Evolutionary conservation across 2,797 vertebrate species (phyloP).

Genomic region (Sarcophilus harrisii): DNA sequence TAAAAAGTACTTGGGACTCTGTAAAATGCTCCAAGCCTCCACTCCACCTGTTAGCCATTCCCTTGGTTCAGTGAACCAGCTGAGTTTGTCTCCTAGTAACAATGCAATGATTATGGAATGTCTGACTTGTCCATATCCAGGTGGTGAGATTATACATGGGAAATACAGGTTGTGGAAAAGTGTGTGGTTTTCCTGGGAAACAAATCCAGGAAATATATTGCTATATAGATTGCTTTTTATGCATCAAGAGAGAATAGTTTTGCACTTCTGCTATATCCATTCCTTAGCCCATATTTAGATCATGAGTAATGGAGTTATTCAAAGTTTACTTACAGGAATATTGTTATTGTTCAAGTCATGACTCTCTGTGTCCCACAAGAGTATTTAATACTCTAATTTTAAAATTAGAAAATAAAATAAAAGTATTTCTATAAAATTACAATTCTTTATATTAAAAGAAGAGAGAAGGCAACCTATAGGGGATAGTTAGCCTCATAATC

Average conservation of each 20-base stretch:
- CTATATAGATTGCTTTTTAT: conserved; percentile 79
- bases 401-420: conserved; percentile 46
- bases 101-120: conserved; percentile 68
- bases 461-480: neutral
- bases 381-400: conserved; percentile 64
- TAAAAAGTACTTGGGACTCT: neutral
- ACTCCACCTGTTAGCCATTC: neutral
- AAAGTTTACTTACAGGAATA: conserved; percentile 82
- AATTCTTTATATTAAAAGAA: neutral
- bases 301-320: conserved; percentile 80
- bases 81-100: conserved; percentile 54
- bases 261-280: conserved; percentile 77
- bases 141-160: conserved; percentile 74
- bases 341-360: conserved; percentile 77
- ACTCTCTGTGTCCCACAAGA: conserved; percentile 71
- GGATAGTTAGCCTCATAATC: neutral
- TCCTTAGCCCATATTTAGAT: conserved; percentile 76
- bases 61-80: conserved; percentile 27
- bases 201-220: conserved; percentile 81
- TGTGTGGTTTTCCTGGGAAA: conserved; percentile 73
- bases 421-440: conserved; percentile 14
- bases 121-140: conserved; percentile 63
- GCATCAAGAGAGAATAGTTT: conserved; percentile 67
- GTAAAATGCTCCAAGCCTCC: neutral
- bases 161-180: conserved; percentile 71